A percentile compares a stretch with the other conserved stretches of the same genome.
These are phyloP conservation scores for Tetramorium bicarinatum DNA, from an alignment of 2,888 invertebrate species.

Conservation along the genomic window DNA sequence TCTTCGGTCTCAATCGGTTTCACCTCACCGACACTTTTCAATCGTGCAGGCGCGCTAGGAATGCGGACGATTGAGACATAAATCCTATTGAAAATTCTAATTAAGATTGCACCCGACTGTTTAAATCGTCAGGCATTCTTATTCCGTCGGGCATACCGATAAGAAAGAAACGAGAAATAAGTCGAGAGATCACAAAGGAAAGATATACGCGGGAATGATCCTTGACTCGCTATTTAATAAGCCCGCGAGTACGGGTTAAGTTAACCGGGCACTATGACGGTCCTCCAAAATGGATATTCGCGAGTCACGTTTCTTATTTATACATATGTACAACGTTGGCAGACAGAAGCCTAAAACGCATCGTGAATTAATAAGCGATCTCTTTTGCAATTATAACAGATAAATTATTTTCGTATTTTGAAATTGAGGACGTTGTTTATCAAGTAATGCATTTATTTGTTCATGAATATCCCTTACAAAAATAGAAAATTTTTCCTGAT, in stretches of 20 bases:
- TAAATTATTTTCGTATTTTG: conserved; percentile 1
- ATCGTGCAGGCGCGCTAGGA: conserved; percentile 18
- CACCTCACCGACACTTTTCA: conserved; percentile 2
- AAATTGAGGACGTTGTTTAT: not conserved
- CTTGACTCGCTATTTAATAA: conserved; percentile 26
- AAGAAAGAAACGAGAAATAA: not conserved
- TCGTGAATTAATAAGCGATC: conserved; percentile 29
- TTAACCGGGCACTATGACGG: not conserved
- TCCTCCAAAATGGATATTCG: conserved; percentile 7
- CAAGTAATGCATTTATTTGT: not conserved
- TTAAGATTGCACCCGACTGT: conserved; percentile 32
- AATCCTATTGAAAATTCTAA: conserved; percentile 46
- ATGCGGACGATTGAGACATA: conserved; percentile 37
- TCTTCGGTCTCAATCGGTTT: not conserved
- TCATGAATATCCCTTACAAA: not conserved
- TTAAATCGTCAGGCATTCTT: conserved; percentile 26
- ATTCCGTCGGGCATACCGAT: not conserved
- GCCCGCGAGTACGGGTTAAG: not conserved
- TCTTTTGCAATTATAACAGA: conserved; percentile 19
- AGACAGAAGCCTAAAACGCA: conserved; percentile 27
- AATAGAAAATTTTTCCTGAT: not conserved
- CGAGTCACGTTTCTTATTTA: conserved; percentile 31
- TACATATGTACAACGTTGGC: not conserved
- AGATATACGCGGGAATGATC: conserved; percentile 9
- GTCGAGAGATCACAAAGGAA: not conserved